phyloP scores from a whole-genome alignment of 2,113 vertebrate genomes.

The Telmatochromis sp. region DNA sequence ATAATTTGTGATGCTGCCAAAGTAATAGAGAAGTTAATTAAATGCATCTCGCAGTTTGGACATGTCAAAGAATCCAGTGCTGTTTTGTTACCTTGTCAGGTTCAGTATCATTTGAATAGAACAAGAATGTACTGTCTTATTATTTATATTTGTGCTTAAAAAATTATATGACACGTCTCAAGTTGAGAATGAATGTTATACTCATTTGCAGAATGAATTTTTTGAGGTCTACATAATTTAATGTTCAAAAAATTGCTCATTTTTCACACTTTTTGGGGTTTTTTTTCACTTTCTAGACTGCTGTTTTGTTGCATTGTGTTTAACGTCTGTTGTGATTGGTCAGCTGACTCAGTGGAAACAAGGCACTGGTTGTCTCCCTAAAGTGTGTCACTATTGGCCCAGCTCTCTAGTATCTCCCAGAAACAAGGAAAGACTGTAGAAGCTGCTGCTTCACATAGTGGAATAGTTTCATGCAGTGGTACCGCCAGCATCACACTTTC shows the following conservation, averaged over 20 bases:
- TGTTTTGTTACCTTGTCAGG: neutral
- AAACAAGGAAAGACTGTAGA: neutral
- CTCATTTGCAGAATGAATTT: neutral
- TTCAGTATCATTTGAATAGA: neutral
- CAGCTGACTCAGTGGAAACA: neutral
- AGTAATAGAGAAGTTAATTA: conserved; percentile 39
- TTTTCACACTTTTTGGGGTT: fast-evolving
- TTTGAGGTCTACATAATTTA: neutral
- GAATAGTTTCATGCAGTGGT: neutral
- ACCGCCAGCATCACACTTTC: neutral
- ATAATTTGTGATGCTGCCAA: conserved; percentile 36
- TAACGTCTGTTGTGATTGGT: neutral
- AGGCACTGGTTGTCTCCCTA: neutral
- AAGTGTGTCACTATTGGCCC: neutral
- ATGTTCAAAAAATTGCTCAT: neutral
- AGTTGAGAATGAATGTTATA: neutral
- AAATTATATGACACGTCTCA: neutral
- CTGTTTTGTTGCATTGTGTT: neutral
- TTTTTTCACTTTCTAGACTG: neutral
- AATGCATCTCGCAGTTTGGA: conserved; percentile 25
- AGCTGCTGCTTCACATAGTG: neutral
- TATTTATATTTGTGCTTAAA: neutral
- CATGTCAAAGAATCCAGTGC: neutral
- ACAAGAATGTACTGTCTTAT: neutral
- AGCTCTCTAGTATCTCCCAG: neutral